Percentiles rank a stretch among this genome's conserved stretches.
These are phyloP conservation scores for Thryonomys swinderianus DNA, from an alignment of 2,113 vertebrate genomes.

Conservation along the genomic window DNA sequence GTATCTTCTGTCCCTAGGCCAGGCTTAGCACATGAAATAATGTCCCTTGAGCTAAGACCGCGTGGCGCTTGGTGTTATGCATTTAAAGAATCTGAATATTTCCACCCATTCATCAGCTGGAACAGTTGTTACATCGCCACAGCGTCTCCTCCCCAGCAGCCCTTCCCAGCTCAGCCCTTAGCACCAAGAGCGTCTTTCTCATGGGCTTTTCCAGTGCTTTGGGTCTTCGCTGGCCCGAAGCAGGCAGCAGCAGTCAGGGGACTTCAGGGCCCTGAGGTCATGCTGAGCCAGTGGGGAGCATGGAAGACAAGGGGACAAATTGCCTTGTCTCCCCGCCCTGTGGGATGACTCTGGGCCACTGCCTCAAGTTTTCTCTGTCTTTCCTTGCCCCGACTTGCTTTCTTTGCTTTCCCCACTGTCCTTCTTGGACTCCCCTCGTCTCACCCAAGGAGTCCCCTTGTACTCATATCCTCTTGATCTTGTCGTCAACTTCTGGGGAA, in stretches of 20 bases:
- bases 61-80: accelerated
- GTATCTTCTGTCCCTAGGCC: not conserved
- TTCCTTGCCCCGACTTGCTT: not conserved
- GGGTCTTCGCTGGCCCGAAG: not conserved
- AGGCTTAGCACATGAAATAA: not conserved
- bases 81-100: not conserved
- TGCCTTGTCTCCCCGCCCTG: accelerated
- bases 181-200: not conserved
- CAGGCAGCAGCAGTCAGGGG: not conserved
- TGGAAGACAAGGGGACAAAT: not conserved
- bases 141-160: accelerated
- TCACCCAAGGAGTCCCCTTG: not conserved
- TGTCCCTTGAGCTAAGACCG: too few species aligned
- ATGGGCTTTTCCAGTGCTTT: not conserved
- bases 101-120: not conserved
- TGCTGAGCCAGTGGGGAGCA: accelerated
- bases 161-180: not conserved
- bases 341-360: not conserved
- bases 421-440: not conserved
- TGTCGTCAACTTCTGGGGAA: not conserved
- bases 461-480: accelerated
- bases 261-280: accelerated
- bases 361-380: too few species aligned
- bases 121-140: not conserved
- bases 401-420: not conserved